Percentiles rank a stretch among this genome's conserved stretches.
Conservation (phyloP, 2,113 vertebrate genomes). For the Suncus etruscus region DNA sequence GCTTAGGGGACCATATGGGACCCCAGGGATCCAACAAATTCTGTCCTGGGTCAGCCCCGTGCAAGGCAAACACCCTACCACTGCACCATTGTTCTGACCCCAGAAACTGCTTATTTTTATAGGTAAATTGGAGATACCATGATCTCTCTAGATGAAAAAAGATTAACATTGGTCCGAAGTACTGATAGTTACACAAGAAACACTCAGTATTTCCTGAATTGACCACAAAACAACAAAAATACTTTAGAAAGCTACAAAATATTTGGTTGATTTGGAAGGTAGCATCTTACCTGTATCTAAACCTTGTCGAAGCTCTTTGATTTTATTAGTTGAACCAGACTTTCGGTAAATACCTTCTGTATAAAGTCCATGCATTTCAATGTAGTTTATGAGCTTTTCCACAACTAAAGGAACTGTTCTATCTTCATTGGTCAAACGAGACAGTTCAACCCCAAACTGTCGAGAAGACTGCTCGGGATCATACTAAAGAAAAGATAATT, state of each 20-base stretch:
- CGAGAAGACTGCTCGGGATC: constrained; percentile 95
- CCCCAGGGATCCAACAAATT: no score
- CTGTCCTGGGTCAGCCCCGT: no score
- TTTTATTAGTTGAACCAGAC: constrained; percentile 97
- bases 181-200: constrained; percentile 33
- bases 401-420: constrained; percentile 94
- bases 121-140: neutral
- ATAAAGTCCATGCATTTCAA: constrained; percentile 99
- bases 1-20: no score
- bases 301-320: constrained; percentile 96
- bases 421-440: constrained; percentile 95
- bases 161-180: constrained; percentile 19
- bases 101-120: no score
- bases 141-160: constrained; percentile 16
- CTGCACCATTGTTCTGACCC: no score
- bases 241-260: constrained; percentile 51
- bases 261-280: constrained; percentile 3
- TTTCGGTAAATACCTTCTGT: constrained; percentile 99
- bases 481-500: constrained; percentile 86
- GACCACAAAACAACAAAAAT: constrained; percentile 51
- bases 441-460: constrained; percentile 97
- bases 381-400: constrained; percentile 99
- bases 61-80: no score
- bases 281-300: constrained; percentile 92
- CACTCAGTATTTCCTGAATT: constrained; percentile 48